A percentile compares a stretch with the other conserved stretches of the same genome.
phyloP scores from a whole-genome alignment of 2,797 vertebrate genomes.

The Leucoraja ocellata region DNA sequence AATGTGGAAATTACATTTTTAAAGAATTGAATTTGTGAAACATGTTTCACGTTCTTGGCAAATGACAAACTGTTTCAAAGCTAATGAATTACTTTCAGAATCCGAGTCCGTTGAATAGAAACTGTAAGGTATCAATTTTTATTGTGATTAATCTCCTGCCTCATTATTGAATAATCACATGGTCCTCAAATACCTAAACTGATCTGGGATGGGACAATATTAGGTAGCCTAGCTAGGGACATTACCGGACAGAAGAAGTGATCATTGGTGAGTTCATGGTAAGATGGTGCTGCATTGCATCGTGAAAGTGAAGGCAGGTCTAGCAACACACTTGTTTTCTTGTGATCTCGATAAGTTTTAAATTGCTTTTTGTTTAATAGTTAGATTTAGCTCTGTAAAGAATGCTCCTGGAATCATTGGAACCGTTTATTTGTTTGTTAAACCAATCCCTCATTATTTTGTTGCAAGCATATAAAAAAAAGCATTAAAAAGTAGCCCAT shows the following conservation, averaged over 20 bases:
- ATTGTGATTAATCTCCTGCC: neutral
- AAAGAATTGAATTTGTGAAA: neutral
- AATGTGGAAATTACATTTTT: neutral
- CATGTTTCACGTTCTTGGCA: neutral
- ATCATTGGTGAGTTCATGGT: neutral
- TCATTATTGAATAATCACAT: no score
- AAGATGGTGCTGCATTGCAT: neutral
- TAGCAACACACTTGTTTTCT: neutral
- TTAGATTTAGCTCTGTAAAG: no score
- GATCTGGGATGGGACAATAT: neutral
- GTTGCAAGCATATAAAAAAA: no score
- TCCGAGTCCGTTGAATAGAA: neutral
- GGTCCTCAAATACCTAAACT: neutral
- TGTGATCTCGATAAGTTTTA: neutral
- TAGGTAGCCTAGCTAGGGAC: neutral
- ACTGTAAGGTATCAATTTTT: neutral
- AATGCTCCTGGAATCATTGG: no score
- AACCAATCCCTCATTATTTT: no score
- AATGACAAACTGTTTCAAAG: neutral
- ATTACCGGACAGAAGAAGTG: neutral
- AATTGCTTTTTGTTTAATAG: neutral
- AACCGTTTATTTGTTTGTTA: no score
- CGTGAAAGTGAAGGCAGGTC: neutral
- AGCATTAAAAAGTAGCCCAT: no score
- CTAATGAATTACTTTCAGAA: neutral